Conservation (phyloP, 2,888 invertebrate species). For the Strigamia maritima region DNA sequence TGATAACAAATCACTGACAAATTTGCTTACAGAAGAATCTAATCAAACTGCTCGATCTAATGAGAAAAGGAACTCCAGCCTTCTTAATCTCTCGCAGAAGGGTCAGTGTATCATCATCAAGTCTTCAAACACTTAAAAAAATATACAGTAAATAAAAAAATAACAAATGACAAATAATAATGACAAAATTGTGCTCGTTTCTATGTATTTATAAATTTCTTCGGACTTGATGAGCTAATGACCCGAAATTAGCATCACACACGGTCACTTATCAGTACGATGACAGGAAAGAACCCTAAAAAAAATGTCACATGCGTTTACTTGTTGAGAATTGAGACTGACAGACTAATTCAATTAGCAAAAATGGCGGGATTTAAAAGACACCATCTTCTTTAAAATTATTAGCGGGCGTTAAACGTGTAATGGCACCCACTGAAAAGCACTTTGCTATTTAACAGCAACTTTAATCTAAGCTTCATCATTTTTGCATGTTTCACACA, state of each 20-base stretch:
- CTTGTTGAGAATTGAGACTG: background rate
- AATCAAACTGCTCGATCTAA: constrained; percentile 16
- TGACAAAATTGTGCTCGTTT: background rate
- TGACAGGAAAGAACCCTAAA: background rate
- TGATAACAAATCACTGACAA: constrained; percentile 32
- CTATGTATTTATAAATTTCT: background rate
- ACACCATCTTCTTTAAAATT: constrained; percentile 1
- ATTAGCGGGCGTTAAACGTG: constrained; percentile 10
- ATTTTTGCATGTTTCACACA: constrained; percentile 28
- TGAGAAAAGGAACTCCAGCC: constrained; percentile 14
- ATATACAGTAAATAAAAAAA: background rate
- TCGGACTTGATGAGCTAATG: constrained; percentile 16
- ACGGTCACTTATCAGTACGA: background rate
- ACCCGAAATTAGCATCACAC: constrained; percentile 17
- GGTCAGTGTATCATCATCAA: background rate
- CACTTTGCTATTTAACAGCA: constrained; percentile 22
- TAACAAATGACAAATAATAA: background rate
- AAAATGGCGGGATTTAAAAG: constrained; percentile 10
- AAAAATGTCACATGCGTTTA: background rate
- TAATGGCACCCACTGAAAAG: constrained; percentile 10
- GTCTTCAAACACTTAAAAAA: background rate
- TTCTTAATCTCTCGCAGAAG: background rate
- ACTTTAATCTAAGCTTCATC: constrained; percentile 24
- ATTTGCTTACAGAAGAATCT: constrained; percentile 16
- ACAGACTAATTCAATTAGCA: background rate